A percentile compares a stretch with the other conserved stretches of the same genome.
phyloP scores from a whole-genome alignment of 92 coral and sea anemone genomes.

The Parazoanthus atlanticus region DNA sequence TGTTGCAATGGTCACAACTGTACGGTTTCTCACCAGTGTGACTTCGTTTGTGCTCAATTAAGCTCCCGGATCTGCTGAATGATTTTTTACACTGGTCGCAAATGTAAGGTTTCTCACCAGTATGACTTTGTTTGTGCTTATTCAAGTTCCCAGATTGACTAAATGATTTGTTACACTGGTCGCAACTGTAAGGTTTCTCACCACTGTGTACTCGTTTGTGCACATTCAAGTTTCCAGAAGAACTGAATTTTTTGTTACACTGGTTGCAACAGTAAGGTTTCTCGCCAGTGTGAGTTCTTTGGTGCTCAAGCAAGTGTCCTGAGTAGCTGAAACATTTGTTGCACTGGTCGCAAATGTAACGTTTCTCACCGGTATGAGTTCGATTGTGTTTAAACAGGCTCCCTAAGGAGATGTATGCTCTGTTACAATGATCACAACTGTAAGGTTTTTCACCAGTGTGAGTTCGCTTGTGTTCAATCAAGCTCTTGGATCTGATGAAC shows the following conservation, averaged over 20 bases:
- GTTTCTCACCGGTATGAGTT: neutral
- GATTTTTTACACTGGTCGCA: conserved; percentile 19
- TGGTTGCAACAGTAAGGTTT: too few relatives aligned
- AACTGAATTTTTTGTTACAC: too few relatives aligned
- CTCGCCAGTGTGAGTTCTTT: too few relatives aligned
- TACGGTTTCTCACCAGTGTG: neutral
- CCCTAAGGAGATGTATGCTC: neutral
- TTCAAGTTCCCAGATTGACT: neutral
- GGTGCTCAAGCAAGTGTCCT: too few relatives aligned
- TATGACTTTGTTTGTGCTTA: conserved; percentile 17
- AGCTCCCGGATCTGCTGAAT: neutral
- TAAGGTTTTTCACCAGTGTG: neutral
- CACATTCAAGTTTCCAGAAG: too few relatives aligned
- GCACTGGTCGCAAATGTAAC: neutral
- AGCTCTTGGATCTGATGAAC: neutral
- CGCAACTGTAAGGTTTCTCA: conserved; percentile 18
- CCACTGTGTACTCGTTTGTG: neutral
- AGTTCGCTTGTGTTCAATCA: conserved; percentile 20
- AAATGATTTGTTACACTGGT: conserved; percentile 4
- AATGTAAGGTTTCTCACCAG: conserved; percentile 14
- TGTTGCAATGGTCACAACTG: conserved; percentile 14
- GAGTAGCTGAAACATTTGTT: neutral
- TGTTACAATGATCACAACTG: conserved; percentile 9
- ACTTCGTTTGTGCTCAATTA: conserved; percentile 17
- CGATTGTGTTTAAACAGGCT: neutral